Base-by-base conservation (phyloP, 2,113 vertebrate genomes). In the Coreoperca whiteheadi region DNA sequence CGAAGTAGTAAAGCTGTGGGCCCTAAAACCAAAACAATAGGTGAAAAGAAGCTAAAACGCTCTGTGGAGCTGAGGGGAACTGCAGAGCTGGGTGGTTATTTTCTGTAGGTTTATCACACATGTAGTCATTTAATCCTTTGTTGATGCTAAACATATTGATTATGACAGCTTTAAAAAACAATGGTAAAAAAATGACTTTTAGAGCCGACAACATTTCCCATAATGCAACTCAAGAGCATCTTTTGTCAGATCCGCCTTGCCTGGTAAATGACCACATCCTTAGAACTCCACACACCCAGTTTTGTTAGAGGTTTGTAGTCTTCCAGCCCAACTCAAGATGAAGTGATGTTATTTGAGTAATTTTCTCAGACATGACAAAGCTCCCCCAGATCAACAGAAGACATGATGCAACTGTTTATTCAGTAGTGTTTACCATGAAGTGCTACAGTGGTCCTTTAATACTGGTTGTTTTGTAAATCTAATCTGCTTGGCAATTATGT, bases 401-500 rank as follows among this genome's bases (percentile, higher is more conserved):
- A 56, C 14, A 18, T 25, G 51, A n/a, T 37, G 48, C 67, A 70
- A n/a, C 67, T 32, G 66, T 51, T 50, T 69, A n/a, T n/a, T 53
- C 23, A n/a, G n/a, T 8, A 28, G 12, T 15, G 4, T 53, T 21
- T 37, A 30, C 4, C 10, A 21, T 12, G n/a, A 63, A n/a, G n/a
- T n/a, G n/a, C 21, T 11, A 7, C 0, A 71, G 28, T 23, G 28
- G 34, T 12, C 14, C 50, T 72, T 77, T 70, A 56, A 53, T 74
- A 37, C 50, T n/a, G 74, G 50, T 34, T 16, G 32, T 15, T 61
- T n/a, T 53, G 15, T 74, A 30, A 37, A 67, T 53, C n/a, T 0
- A 30, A 46, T 41, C 39, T 64, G 57, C 77, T 51, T 51, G 23
- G 50, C 37, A 72, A 63, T 79, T 39, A 54, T 50, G 39, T 12